Evolutionary conservation across 2,113 vertebrate genomes (phyloP), one percentile per base, ranked within the genome.

Genomic region (Hirundichthys speculiger): DNA sequence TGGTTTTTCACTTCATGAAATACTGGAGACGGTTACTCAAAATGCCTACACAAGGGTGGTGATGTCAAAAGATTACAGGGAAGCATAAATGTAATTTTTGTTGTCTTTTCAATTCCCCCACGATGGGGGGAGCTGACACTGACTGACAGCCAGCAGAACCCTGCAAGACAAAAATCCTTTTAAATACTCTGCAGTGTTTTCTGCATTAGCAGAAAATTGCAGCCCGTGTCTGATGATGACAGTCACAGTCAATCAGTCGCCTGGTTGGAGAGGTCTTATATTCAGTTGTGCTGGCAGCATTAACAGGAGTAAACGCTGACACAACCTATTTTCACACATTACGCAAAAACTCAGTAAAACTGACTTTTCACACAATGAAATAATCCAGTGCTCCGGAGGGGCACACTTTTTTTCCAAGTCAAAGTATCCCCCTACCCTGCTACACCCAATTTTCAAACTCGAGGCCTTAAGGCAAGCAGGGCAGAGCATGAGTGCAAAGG

Each of bases 51-150:
- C 46, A 54, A 1, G 25, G 45, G 56, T 16, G 11, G 22, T 5
- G n/a, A 78, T 64, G 39, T 66, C 48, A 40, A 71, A 69, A 59
- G 73, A 61, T 71, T 47, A 64, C 14, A 60, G 43, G 22, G 19
- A 34, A 69, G n/a, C 60, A 78, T 39, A 24, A 47, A 52, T 74
- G 62, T 61, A 60, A 65, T 60, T 70, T 39, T 14, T 75, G 47
- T 69, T 19, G 50, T 72, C 50, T 52, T 34, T 62, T 72, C 67
- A 52, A 41, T 45, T 74, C 77, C 47, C 77, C 72, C 64, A 71
- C 78, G 57, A 73, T 50, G n/a, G 54, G 65, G 49, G 54, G 63
- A 64, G 65, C 41, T 79, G 83, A 83, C 77, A 72, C 46, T 67
- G 76, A 80, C 50, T 80, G 82, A 82, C 76, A 69, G 65, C 59